Conservation (phyloP, 2,888 invertebrate species). For the Anthophora plumipes region DNA sequence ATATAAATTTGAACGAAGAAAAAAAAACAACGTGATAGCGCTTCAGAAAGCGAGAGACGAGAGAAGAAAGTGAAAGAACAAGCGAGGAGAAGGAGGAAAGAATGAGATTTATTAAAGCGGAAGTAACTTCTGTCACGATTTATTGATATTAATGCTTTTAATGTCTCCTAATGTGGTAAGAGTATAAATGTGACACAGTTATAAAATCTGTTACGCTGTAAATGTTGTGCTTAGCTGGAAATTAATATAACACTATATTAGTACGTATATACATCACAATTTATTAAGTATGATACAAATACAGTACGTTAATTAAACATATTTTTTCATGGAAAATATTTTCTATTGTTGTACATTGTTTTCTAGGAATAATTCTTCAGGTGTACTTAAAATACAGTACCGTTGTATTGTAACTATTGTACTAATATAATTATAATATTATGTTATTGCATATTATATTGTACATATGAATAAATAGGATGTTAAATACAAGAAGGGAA, state of each 20-base stretch:
- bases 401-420: too few species aligned
- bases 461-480: too few species aligned
- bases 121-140: slow-evolving; percentile 41
- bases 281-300: not conserved
- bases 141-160: slow-evolving; percentile 59
- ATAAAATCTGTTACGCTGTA: slow-evolving; percentile 5
- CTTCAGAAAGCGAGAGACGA: not conserved
- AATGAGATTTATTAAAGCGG: slow-evolving; percentile 49
- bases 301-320: not conserved
- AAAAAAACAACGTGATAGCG: not conserved
- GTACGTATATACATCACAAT: too few species aligned
- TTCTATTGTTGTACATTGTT: not conserved
- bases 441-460: too few species aligned
- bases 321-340: not conserved
- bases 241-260: not conserved
- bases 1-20: too few species aligned
- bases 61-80: not conserved
- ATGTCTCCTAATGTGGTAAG: slow-evolving; percentile 32
- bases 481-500: too few species aligned
- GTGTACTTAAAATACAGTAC: not conserved
- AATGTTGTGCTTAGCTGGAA: not conserved
- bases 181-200: slow-evolving; percentile 13
- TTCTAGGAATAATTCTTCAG: not conserved
- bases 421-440: too few species aligned
- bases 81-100: slow-evolving; percentile 10